Evolutionary conservation across 2,888 invertebrate species (phyloP).

Genomic region (Spisula subtruncata): DNA sequence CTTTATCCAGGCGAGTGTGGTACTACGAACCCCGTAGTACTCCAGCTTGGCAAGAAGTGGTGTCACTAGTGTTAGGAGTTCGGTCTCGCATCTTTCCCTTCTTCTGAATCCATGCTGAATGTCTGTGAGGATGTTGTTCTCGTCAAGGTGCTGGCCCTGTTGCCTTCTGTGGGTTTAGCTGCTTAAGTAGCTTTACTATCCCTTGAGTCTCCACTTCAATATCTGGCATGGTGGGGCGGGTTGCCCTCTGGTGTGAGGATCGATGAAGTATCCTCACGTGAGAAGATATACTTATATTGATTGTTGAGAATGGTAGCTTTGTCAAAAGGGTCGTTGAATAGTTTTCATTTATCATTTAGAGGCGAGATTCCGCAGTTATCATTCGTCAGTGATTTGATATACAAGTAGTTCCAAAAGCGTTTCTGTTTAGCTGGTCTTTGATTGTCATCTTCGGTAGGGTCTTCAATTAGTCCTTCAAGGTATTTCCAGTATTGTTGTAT

Average conservation of each 20-base stretch:
- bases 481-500: conserved; percentile 52
- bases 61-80: conserved; percentile 41
- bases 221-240: not conserved
- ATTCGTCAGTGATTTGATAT: not conserved
- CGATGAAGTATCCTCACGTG: no score
- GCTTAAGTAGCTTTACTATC: not conserved
- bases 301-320: conserved; percentile 51
- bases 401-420: not conserved
- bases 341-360: conserved; percentile 41
- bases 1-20: conserved; percentile 38
- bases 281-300: conserved; percentile 49
- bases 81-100: no score
- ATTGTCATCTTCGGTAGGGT: not conserved
- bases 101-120: not conserved
- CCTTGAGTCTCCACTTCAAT: not conserved
- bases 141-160: conserved; percentile 20
- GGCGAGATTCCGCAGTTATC: conserved; percentile 51
- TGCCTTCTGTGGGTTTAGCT: conserved; percentile 31
- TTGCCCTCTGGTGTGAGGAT: conserved; percentile 18
- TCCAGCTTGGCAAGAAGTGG: not conserved
- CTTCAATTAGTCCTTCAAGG: conserved; percentile 17
- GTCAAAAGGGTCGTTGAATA: conserved; percentile 34
- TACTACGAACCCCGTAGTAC: conserved; percentile 35
- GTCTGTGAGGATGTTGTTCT: no score
- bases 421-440: not conserved